Base-by-base conservation (phyloP, 2,113 vertebrate species). In the Sapayoa aenigma region DNA sequence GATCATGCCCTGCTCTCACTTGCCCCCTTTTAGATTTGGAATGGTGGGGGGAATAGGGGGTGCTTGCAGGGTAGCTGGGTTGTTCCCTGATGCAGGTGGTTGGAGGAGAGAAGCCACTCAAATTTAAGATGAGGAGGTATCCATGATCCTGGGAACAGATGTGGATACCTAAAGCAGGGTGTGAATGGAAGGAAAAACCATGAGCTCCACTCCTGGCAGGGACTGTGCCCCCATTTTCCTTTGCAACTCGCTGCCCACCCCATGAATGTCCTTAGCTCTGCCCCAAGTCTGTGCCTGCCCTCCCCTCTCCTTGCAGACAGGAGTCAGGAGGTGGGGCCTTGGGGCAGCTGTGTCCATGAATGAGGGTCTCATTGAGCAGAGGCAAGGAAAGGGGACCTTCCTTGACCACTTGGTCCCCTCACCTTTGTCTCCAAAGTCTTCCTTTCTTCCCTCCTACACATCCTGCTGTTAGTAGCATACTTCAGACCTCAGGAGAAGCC, bases 61-160 rank as follows among this genome's bases (percentile, higher is more conserved):
- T 84, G 39, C 33, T 78, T 55, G 42, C 81, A 71, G 80, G 31
- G 44, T 55, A 52, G 42, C 5, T 47, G 74, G 56, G 71, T 75
- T 83, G 22, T 42, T 90, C 65, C 46, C 65, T 37, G 33, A 22
- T 31, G 24, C 65, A 37, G 76, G 65, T 88, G 56, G 35, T 52
- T 62, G 50, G 65, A 92, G 55, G 41, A 85, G 28, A 49, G 37
- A 90, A 59, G 50, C 28, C 31, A 33, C 16, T 59, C 77, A 46
- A 76, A 73, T 53, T 93, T 88, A 85, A 46, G 46, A 47, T 80
- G 47, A 90, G 62, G n/a, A 74, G 11, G 42, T 30, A 63, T 67
- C 60, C 39, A 7, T 31, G 30, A 50, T 41, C 15, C 33, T 50
- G 8, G 42, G 28, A 74, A 77, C 0, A 0, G 35, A 81, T 3